A percentile compares a stretch with the other conserved stretches of the same genome.
phyloP scores from a whole-genome alignment of 2,113 vertebrate genomes.

The Sinocyclocheilus grahami region DNA sequence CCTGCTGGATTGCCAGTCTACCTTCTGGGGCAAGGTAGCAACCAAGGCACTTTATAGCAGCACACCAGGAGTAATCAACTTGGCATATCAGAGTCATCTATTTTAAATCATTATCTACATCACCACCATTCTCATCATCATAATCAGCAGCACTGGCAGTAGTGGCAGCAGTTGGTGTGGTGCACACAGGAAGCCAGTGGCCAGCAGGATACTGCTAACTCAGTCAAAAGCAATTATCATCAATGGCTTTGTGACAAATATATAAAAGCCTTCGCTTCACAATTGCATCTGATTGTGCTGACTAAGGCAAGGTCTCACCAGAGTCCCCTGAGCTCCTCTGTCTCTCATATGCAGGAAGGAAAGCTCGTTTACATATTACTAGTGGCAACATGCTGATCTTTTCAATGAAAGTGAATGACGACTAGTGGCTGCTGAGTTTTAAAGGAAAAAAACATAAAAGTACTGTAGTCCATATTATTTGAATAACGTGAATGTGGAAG shows the following conservation, averaged over 20 bases:
- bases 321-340: slow-evolving; percentile 1
- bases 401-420: not conserved
- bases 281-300: slow-evolving; percentile 53
- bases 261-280: slow-evolving; percentile 41
- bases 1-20: not conserved
- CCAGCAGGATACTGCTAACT: slow-evolving; percentile 27
- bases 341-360: not conserved
- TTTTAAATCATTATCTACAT: slow-evolving; percentile 33
- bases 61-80: not conserved
- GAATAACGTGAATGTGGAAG: too few species aligned
- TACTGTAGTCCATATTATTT: too few species aligned
- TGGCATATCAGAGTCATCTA: not conserved
- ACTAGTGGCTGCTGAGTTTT: not conserved
- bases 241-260: slow-evolving; percentile 52
- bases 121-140: slow-evolving; percentile 30
- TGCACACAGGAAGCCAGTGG: not conserved
- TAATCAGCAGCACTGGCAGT: slow-evolving; percentile 40
- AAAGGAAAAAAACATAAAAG: not conserved
- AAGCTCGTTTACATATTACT: not conserved
- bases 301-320: slow-evolving; percentile 36
- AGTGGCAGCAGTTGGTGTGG: slow-evolving; percentile 31
- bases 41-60: not conserved
- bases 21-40: not conserved
- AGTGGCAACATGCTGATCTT: not conserved
- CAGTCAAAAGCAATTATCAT: slow-evolving; percentile 54